Evolutionary conservation across 2,113 vertebrate species (phyloP).

Genomic region (Vireo altiloquus): DNA sequence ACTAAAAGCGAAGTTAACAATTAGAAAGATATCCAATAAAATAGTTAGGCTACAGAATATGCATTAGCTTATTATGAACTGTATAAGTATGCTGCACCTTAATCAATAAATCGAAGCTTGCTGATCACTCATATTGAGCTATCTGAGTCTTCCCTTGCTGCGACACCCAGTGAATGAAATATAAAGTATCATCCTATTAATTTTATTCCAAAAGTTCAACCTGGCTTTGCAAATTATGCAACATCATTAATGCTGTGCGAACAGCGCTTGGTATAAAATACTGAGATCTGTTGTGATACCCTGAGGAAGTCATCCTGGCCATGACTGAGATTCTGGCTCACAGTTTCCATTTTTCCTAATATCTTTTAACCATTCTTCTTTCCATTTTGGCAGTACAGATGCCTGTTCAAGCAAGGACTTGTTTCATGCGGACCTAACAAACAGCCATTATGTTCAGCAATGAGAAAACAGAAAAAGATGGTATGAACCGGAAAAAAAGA

Average conservation of each 20-base stretch:
- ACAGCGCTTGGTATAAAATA: neutral
- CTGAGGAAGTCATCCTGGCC: neutral
- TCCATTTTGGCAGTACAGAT: neutral
- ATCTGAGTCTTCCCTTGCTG: no score
- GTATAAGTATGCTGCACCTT: no score
- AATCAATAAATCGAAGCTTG: no score
- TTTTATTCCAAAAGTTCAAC: neutral
- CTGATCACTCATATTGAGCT: no score
- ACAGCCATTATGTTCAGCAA: neutral
- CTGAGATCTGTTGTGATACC: neutral
- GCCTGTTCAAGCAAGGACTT: neutral
- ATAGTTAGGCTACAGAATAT: no score
- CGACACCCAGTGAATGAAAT: neutral
- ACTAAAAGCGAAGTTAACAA: no score
- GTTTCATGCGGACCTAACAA: neutral
- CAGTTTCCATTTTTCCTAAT: neutral
- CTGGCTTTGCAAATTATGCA: neutral
- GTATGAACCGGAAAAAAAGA: neutral
- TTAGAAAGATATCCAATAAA: no score
- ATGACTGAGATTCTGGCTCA: neutral
- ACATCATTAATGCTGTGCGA: neutral
- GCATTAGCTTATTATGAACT: no score
- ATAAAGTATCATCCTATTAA: neutral
- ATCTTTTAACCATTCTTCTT: neutral
- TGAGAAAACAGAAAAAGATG: neutral